phyloP scores from a whole-genome alignment of 1,140 invertebrate genomes.

The Zaprionus inermis region DNA sequence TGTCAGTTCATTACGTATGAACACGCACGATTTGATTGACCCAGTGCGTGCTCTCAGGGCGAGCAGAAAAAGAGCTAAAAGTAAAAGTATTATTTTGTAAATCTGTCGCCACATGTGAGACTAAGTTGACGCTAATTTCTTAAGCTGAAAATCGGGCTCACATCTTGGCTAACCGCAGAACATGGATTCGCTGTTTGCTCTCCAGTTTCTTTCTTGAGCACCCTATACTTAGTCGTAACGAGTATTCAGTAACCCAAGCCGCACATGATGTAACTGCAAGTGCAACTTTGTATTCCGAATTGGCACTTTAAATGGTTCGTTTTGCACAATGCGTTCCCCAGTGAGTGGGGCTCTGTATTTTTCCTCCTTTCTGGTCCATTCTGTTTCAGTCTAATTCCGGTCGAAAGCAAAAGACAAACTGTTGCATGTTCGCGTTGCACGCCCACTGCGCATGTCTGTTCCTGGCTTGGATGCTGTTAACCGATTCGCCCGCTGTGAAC shows the following conservation, averaged over 20 bases:
- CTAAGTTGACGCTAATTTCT: conserved; percentile 16
- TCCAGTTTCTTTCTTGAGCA: neutral
- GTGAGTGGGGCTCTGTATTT: conserved; percentile 25
- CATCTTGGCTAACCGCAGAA: conserved; percentile 4
- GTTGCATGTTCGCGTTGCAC: conserved; percentile 40
- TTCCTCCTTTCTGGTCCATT: conserved; percentile 24
- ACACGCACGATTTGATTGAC: conserved; percentile 22
- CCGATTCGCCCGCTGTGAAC: conserved; percentile 39
- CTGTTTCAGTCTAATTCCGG: conserved; percentile 28
- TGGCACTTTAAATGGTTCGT: conserved; percentile 32
- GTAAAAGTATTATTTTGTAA: neutral
- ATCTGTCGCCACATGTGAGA: conserved; percentile 7
- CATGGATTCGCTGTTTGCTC: conserved; percentile 15
- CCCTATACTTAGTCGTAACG: neutral
- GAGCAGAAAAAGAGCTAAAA: neutral
- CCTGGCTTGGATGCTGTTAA: conserved; percentile 50
- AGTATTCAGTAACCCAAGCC: conserved; percentile 12
- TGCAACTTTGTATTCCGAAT: conserved; percentile 20
- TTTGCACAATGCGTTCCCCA: conserved; percentile 13
- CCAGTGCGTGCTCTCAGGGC: neutral
- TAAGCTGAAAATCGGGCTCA: conserved; percentile 16
- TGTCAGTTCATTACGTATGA: neutral
- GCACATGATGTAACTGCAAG: conserved; percentile 59
- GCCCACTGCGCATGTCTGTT: conserved; percentile 55
- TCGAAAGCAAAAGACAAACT: conserved; percentile 53